A percentile compares a stretch with the other conserved stretches of the same genome.
Evolutionary conservation across 2,888 invertebrate genomes (phyloP).

Genomic region (Lasioglossum malachurum): DNA sequence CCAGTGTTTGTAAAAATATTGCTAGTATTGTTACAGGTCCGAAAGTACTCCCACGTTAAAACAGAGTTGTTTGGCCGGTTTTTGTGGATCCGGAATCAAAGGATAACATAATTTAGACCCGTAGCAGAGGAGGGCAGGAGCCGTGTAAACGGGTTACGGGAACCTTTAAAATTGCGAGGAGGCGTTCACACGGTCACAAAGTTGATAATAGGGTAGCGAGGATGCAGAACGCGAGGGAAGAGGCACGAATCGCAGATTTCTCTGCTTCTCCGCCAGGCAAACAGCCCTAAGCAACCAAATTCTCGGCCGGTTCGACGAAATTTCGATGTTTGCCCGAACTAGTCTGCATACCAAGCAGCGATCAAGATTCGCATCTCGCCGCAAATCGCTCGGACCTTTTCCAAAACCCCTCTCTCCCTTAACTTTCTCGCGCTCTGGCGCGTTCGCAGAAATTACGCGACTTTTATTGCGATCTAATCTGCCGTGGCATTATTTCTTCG

Average conservation of each 20-base stretch:
- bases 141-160: background rate
- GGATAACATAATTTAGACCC: background rate
- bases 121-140: background rate
- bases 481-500: background rate
- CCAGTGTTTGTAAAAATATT: background rate
- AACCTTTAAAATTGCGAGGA: conserved; percentile 3
- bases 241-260: conserved; percentile 56
- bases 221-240: conserved; percentile 18
- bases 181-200: conserved; percentile 24
- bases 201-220: conserved; percentile 6
- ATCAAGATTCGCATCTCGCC: conserved; percentile 51
- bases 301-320: conserved; percentile 64
- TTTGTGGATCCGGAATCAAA: background rate
- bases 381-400: conserved; percentile 17
- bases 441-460: conserved; percentile 2
- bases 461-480: conserved; percentile 43
- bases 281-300: conserved; percentile 69
- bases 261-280: conserved; percentile 65
- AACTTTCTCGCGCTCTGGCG: background rate
- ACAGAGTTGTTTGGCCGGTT: background rate
- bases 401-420: background rate
- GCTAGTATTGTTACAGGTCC: background rate
- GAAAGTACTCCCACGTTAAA: background rate
- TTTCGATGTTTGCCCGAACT: conserved; percentile 73
- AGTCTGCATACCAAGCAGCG: conserved; percentile 74